Conservation (phyloP, 1,140 invertebrate genomes). For the Mamestra configurata region DNA sequence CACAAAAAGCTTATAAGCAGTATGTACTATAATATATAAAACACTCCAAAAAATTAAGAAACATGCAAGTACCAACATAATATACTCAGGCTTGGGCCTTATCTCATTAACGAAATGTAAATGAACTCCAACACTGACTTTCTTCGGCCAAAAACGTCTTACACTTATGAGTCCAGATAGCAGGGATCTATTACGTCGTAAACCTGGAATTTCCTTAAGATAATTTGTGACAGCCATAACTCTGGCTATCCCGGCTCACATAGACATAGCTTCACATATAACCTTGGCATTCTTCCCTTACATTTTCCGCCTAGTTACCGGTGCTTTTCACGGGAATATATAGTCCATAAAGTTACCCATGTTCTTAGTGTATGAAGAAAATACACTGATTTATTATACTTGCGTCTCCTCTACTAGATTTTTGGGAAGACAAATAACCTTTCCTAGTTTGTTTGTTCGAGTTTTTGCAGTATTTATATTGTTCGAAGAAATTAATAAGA, state of each 20-base stretch:
- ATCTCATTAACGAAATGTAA: neutral
- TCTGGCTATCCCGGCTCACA: conserved; percentile 3
- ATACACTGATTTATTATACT: conserved; percentile 13
- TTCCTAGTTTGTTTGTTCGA: neutral
- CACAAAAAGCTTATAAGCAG: too few relatives aligned
- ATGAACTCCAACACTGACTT: neutral
- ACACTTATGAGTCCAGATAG: conserved; percentile 14
- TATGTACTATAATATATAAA: too few relatives aligned
- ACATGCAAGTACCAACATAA: neutral
- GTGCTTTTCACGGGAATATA: conserved; percentile 3
- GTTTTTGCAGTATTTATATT: neutral
- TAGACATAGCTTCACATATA: conserved; percentile 5
- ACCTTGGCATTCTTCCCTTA: conserved; percentile 40
- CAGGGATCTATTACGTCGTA: conserved; percentile 25
- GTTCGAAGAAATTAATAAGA: neutral
- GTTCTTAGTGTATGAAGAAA: conserved; percentile 15
- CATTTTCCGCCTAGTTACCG: conserved; percentile 39
- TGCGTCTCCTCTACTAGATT: neutral
- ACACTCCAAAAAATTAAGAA: neutral
- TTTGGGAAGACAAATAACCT: conserved; percentile 4
- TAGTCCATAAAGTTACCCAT: conserved; percentile 11
- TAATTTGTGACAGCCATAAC: conserved; percentile 32
- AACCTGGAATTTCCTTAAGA: conserved; percentile 36
- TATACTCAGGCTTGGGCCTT: neutral
- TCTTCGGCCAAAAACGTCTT: neutral